A percentile compares a stretch with the other conserved stretches of the same genome.
These are phyloP conservation scores for Antennarius striatus DNA, from an alignment of 2,113 vertebrate genomes.

Conservation along the genomic window DNA sequence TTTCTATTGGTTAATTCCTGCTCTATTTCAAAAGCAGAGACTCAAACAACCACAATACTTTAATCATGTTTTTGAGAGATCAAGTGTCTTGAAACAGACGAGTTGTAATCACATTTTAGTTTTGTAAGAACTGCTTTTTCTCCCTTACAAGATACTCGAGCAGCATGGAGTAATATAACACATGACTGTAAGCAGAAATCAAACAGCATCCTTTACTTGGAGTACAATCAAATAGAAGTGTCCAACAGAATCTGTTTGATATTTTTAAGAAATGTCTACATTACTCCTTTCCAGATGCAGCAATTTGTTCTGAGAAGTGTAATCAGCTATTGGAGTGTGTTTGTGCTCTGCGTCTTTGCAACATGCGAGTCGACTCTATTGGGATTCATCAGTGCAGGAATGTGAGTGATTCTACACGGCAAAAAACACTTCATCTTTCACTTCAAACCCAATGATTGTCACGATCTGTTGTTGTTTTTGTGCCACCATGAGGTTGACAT, in stretches of 20 bases:
- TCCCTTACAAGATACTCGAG: conserved; percentile 25
- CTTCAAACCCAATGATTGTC: neutral
- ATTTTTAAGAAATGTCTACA: conserved; percentile 58
- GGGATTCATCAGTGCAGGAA: conserved; percentile 61
- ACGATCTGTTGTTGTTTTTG: neutral
- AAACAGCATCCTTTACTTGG: conserved; percentile 51
- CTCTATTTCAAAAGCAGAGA: conserved; percentile 25
- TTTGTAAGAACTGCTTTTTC: conserved; percentile 19
- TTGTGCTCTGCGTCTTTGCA: conserved; percentile 48
- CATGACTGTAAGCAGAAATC: conserved; percentile 51
- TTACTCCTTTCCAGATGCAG: conserved; percentile 65
- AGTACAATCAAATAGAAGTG: conserved; percentile 62
- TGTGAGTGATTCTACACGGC: conserved; percentile 50
- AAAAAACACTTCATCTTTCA: conserved; percentile 43
- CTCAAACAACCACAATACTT: conserved; percentile 4
- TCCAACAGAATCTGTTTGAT: conserved; percentile 53
- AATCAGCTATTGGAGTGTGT: conserved; percentile 62
- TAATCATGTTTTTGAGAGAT: conserved; percentile 3
- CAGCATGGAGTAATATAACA: conserved; percentile 32
- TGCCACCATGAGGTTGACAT: neutral
- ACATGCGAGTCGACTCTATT: conserved; percentile 35
- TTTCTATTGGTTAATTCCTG: neutral
- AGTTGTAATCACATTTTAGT: conserved; percentile 40
- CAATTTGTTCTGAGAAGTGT: conserved; percentile 54
- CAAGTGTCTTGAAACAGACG: conserved; percentile 1